phyloP scores from a whole-genome alignment of 2,113 vertebrate genomes.

The Cynocephalus volans region DNA sequence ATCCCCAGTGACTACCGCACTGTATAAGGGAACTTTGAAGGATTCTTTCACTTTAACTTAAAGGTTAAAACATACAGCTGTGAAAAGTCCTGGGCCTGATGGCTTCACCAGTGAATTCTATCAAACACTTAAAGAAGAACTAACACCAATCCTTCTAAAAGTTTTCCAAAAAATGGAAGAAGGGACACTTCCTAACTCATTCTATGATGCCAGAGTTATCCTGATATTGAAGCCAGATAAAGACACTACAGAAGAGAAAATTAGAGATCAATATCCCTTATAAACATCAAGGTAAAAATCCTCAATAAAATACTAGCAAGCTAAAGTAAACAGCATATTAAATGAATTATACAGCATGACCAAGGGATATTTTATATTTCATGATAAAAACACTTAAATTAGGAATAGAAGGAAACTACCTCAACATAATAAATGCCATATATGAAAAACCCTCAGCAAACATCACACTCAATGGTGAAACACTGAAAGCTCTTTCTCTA shows the following conservation, averaged over 20 bases:
- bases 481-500: not conserved
- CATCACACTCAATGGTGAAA: not conserved
- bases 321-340: not conserved
- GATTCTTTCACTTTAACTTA: not conserved
- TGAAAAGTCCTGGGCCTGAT: not conserved
- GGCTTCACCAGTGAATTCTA: not conserved
- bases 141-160: not conserved
- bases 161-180: not conserved
- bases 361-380: not conserved
- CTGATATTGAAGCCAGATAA: not conserved
- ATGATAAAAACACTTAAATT: not conserved
- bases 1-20: not conserved
- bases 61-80: not conserved
- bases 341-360: not conserved
- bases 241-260: not conserved
- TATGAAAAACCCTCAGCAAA: not conserved
- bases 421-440: not conserved
- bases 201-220: not conserved
- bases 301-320: not conserved
- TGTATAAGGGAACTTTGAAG: not conserved
- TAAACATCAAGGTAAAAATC: not conserved
- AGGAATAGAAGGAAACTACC: not conserved
- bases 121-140: not conserved
- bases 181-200: not conserved
- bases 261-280: not conserved